phyloP scores from a whole-genome alignment of 2,888 invertebrate genomes.

The Zeuzera pyrina region DNA sequence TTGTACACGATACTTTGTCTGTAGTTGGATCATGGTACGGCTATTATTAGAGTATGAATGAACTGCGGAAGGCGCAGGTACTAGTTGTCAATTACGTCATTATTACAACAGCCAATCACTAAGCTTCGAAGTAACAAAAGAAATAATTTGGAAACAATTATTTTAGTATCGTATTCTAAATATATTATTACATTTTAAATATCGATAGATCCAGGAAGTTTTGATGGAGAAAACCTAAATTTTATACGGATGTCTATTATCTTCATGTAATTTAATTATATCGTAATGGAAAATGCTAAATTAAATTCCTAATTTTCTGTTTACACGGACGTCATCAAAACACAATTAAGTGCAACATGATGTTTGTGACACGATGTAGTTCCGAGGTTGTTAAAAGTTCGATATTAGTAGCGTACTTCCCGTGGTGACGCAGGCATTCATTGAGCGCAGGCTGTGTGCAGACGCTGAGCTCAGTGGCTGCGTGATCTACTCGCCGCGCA shows the following conservation, averaged over 20 bases:
- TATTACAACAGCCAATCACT: slow-evolving; percentile 14
- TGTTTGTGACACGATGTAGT: slow-evolving; percentile 33
- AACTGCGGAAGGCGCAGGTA: slow-evolving; percentile 21
- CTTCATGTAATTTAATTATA: no score
- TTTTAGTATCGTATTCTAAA: no score
- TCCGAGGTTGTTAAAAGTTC: slow-evolving; percentile 39
- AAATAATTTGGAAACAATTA: no score
- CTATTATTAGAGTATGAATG: slow-evolving; percentile 37
- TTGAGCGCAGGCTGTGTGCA: slow-evolving; percentile 56
- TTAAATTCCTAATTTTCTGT: background rate
- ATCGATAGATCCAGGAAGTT: no score
- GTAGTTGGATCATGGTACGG: background rate
- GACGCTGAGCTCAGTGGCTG: slow-evolving; percentile 56
- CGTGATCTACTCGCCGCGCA: slow-evolving; percentile 65
- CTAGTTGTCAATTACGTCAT: slow-evolving; percentile 21
- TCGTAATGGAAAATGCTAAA: no score
- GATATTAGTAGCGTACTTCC: slow-evolving; percentile 63
- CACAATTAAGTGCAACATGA: slow-evolving; percentile 44
- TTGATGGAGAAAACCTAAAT: no score
- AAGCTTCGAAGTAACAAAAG: background rate
- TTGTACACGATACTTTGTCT: no score
- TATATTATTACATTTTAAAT: no score
- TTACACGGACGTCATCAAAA: slow-evolving; percentile 30
- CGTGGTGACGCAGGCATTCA: slow-evolving; percentile 61
- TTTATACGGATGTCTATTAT: no score